Base-by-base conservation (phyloP, 2,797 vertebrate species). In the Rhinophrynus dorsalis region DNA sequence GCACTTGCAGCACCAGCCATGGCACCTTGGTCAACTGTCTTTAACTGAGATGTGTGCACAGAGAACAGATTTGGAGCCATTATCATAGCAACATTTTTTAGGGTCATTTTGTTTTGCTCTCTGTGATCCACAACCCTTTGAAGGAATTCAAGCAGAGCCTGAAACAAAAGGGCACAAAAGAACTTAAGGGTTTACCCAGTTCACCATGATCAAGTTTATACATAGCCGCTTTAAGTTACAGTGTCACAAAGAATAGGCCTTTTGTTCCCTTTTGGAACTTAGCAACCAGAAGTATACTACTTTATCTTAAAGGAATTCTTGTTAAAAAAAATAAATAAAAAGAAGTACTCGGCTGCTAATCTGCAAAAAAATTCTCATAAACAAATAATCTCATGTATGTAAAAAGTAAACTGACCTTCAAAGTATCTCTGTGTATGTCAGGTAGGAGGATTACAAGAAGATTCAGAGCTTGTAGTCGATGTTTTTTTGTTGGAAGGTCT, bases 41-140 rank as follows among this genome's bases (percentile, higher is more conserved):
- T 98, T 57, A 87, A 84, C 68, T 90, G 86, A 64, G 94, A 81
- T 1, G 92, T 85, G 67, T 93, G 95, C 76, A 92, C 94, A 27
- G 94, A 95, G 87, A 99, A 98, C 84, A 99, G 93, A 84, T 97
- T 99, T 26, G 97, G 97, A 5, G 97, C 94, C 94, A 99, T 98
- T 78, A 99, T 92, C 85, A 99, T 92, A 0, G 96, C 93, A 17
- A 98, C 91, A 6, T 99, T 99, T 81, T 94, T 97, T 40, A 94
- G 75, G 0, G 91, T 98, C 97, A 99, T 99, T 87, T 95, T 98
- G 76, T 99, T 99, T 75, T 92, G 90, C 63, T 91, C 90, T 83
- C 90, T 92, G 75, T 92, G 93, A 79, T 95, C 92, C 55, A 94
- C 94, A 52, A 99, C 91, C 47, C 90, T 91, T 79, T 95, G 92